Base-by-base conservation (phyloP, 2,113 vertebrate species). In the Grantiella picta region DNA sequence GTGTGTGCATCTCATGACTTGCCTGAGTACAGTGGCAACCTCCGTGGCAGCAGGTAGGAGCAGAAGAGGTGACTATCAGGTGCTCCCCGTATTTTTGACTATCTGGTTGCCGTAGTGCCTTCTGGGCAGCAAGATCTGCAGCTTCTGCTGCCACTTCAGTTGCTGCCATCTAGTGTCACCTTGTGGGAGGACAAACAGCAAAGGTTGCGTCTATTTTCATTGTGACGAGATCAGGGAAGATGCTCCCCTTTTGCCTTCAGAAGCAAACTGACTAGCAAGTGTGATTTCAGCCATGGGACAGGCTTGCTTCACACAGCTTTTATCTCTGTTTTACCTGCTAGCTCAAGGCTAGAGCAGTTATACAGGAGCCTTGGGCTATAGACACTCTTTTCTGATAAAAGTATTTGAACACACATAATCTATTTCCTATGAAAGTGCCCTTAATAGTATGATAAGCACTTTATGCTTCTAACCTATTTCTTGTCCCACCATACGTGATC, bases 151-250 rank as follows among this genome's bases (percentile, higher is more conserved):
- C 31, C 68, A 90, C 93, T 95, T 96, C 92, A 86, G 0, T 81
- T 97, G 92, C 95, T 96, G 95, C 96, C 94, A 95, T 90, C 96
- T 97, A 96, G 88, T 96, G 96, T 97, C 94, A 88, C 60, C 57
- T 86, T 29, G 61, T 40, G 85, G 93, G 82, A 95, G 71, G 82
- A 92, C 87, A 52, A 89, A 89, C 18, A 44, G 47, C 52, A 11
- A 12, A 42, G 76, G 22, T n/a, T 7, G 57, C 21, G 38, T 5
- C 25, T 12, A 20, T 21, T 65, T 42, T 53, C 42, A 14, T 6
- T 10, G 1, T 0, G 23, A 17, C 0, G 5, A 42, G 23, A 11
- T 27, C 35, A 10, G 44, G 57, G 38, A 54, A 75, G 45, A 33
- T 4, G n/a, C 28, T 79, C 5, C 21, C 3, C 9, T 82, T 91